These are phyloP conservation scores for Labeo rohita DNA, from an alignment of 2,113 vertebrate genomes.

Conservation along the genomic window DNA sequence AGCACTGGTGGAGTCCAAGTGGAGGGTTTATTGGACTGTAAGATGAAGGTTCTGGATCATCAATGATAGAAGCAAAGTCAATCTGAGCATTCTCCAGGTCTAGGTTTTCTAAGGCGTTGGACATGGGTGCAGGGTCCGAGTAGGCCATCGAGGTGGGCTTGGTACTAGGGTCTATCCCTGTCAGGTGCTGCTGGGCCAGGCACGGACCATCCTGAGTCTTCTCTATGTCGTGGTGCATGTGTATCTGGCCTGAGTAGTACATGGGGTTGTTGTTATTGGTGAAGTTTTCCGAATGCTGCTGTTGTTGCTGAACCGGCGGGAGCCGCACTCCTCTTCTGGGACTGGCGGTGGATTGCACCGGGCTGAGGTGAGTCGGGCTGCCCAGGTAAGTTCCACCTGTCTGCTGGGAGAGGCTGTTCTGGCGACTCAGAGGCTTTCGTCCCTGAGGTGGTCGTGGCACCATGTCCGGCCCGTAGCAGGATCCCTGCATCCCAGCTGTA, in stretches of 20 bases:
- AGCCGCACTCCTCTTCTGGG: slow-evolving; percentile 71
- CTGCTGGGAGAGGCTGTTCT: slow-evolving; percentile 73
- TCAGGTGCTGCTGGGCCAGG: slow-evolving; percentile 71
- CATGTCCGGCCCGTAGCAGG: slow-evolving; percentile 79
- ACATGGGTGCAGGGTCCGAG: slow-evolving; percentile 80
- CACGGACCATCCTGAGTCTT: slow-evolving; percentile 74
- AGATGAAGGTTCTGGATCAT: slow-evolving; percentile 83
- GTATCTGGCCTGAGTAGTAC: slow-evolving; percentile 78
- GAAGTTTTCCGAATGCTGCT: slow-evolving; percentile 69
- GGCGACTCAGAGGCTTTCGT: slow-evolving; percentile 77
- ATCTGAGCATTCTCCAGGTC: slow-evolving; percentile 96
- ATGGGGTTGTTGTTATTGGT: slow-evolving; percentile 63
- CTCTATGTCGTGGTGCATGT: slow-evolving; percentile 74
- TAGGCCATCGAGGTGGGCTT: slow-evolving; percentile 78
- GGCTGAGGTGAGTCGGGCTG: slow-evolving; percentile 75
- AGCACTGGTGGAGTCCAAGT: slow-evolving; percentile 66
- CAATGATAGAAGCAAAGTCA: slow-evolving; percentile 95
- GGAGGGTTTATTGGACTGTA: slow-evolving; percentile 75
- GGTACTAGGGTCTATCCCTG: slow-evolving; percentile 63
- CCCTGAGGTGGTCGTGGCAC: slow-evolving; percentile 80
- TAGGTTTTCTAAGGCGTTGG: slow-evolving; percentile 91
- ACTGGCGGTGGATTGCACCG: slow-evolving; percentile 68
- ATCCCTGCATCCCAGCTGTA: slow-evolving; percentile 67
- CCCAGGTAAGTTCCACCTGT: slow-evolving; percentile 69
- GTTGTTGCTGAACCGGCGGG: slow-evolving; percentile 72